Evolutionary conservation across 2,888 invertebrate genomes (phyloP).

Genomic region (Steromphala cineraria): DNA sequence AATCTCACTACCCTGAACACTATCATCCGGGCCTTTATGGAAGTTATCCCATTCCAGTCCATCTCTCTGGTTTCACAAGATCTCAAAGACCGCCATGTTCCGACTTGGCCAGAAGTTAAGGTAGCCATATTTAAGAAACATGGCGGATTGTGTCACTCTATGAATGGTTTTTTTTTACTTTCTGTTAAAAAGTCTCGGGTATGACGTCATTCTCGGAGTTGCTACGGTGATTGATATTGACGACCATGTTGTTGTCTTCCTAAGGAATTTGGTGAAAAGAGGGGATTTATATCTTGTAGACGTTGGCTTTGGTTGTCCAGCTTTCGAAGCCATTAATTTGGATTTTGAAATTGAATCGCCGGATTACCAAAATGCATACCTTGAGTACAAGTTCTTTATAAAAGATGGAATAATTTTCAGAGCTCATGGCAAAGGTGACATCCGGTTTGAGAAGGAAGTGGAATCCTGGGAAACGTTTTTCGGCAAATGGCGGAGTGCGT

Average conservation of each 20-base stretch:
- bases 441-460: neutral
- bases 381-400: slow-evolving; percentile 45
- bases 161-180: slow-evolving; percentile 38
- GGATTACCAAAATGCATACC: slow-evolving; percentile 37
- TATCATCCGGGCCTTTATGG: neutral
- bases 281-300: slow-evolving; percentile 42
- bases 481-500: slow-evolving; percentile 40
- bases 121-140: slow-evolving; percentile 25
- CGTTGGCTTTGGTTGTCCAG: slow-evolving; percentile 40
- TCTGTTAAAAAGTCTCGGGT: slow-evolving; percentile 38
- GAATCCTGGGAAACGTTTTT: slow-evolving; percentile 13
- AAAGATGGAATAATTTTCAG: slow-evolving; percentile 36
- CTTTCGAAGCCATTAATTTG: slow-evolving; percentile 38
- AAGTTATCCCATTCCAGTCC: slow-evolving; percentile 37
- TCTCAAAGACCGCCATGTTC: slow-evolving; percentile 29
- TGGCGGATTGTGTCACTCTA: slow-evolving; percentile 47
- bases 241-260: slow-evolving; percentile 40
- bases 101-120: slow-evolving; percentile 37
- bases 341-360: slow-evolving; percentile 43
- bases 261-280: slow-evolving; percentile 30
- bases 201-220: slow-evolving; percentile 25
- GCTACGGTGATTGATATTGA: slow-evolving; percentile 33
- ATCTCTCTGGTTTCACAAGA: slow-evolving; percentile 31
- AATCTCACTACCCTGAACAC: neutral
- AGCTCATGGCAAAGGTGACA: slow-evolving; percentile 43